Conservation (phyloP, 2,888 invertebrate genomes). For the Lithophane ornitopus region DNA sequence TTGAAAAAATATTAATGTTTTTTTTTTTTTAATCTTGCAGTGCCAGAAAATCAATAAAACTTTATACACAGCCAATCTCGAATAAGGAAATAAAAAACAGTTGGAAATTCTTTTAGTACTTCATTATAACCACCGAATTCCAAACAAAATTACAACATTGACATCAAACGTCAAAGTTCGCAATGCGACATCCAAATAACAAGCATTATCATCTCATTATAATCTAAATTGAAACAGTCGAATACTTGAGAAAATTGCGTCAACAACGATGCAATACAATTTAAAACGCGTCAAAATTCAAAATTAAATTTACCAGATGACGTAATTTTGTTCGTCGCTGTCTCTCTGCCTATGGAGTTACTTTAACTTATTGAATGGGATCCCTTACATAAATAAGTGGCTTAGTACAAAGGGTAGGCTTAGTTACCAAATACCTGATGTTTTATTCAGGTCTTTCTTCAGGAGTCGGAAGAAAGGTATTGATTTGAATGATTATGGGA, state of each 20-base stretch:
- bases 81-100: slow-evolving; percentile 24
- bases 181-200: slow-evolving; percentile 41
- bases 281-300: slow-evolving; percentile 54
- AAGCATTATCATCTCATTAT: slow-evolving; percentile 62
- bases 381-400: slow-evolving; percentile 69
- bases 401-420: slow-evolving; percentile 59
- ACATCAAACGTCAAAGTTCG: slow-evolving; percentile 45
- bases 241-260: slow-evolving; percentile 50
- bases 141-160: slow-evolving; percentile 38
- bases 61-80: background rate
- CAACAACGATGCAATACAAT: slow-evolving; percentile 57
- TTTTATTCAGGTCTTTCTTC: slow-evolving; percentile 63
- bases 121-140: slow-evolving; percentile 36
- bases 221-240: slow-evolving; percentile 62
- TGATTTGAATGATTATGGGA: slow-evolving; percentile 37
- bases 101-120: background rate
- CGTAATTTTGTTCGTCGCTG: slow-evolving; percentile 23
- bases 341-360: slow-evolving; percentile 57
- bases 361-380: slow-evolving; percentile 71
- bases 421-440: slow-evolving; percentile 60
- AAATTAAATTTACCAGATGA: slow-evolving; percentile 52
- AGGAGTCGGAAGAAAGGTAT: slow-evolving; percentile 25
- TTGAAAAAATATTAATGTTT: too few relatives aligned
- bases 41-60: too few relatives aligned
- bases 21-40: too few relatives aligned